Percentiles rank a stretch among this genome's conserved stretches.
phyloP scores from a whole-genome alignment of 2,888 invertebrate species.

The Aradus depressus region DNA sequence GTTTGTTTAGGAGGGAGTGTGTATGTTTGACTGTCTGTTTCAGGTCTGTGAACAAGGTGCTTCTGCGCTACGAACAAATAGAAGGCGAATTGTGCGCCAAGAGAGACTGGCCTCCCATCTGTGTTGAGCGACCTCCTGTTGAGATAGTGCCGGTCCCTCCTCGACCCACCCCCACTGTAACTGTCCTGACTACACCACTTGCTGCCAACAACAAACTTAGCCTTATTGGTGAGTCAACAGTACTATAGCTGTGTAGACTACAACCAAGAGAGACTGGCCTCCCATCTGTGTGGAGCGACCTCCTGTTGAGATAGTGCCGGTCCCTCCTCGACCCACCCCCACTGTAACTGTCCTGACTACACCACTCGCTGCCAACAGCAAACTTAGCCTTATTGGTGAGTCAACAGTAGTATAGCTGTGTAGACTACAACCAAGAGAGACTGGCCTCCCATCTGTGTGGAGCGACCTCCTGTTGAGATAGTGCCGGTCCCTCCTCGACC shows the following conservation, averaged over 20 bases:
- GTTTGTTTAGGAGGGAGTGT: too few relatives aligned
- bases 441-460: constrained; percentile 47
- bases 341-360: constrained; percentile 27
- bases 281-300: constrained; percentile 34
- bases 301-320: constrained; percentile 11
- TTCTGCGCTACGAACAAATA: constrained; percentile 34
- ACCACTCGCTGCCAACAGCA: constrained; percentile 13
- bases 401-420: too few relatives aligned
- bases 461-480: constrained; percentile 22
- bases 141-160: constrained; percentile 13
- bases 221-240: constrained; percentile 7
- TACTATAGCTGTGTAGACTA: too few relatives aligned
- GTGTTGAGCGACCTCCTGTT: constrained; percentile 24
- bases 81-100: constrained; percentile 47
- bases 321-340: constrained; percentile 24
- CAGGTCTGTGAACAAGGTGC: constrained; percentile 42
- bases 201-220: constrained; percentile 6
- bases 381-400: constrained; percentile 19
- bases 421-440: too few relatives aligned
- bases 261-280: constrained; percentile 58
- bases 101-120: constrained; percentile 51
- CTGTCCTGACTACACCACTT: constrained; percentile 21
- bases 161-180: constrained; percentile 27
- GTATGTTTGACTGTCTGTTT: too few relatives aligned
- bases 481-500: constrained; percentile 22